Conservation (phyloP, 2,888 invertebrate species). For the Plutella xylostella region DNA sequence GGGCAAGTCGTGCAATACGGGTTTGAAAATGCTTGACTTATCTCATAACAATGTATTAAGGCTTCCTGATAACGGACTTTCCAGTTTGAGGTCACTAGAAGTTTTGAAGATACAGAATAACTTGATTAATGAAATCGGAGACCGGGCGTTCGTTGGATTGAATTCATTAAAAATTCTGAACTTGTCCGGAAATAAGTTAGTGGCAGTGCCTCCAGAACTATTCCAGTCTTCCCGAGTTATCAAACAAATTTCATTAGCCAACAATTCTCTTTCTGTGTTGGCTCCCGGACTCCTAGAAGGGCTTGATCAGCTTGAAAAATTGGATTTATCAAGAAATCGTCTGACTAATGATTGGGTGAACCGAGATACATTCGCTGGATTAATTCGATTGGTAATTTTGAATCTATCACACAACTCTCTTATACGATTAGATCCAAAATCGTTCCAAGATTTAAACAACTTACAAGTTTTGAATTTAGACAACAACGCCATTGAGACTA, state of each 20-base stretch:
- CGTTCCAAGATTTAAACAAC: conserved; percentile 80
- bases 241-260: conserved; percentile 78
- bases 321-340: conserved; percentile 81
- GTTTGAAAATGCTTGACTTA: conserved; percentile 77
- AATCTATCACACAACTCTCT: conserved; percentile 80
- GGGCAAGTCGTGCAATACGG: conserved; percentile 78
- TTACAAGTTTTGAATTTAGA: conserved; percentile 81
- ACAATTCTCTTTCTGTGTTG: conserved; percentile 82
- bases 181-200: conserved; percentile 83
- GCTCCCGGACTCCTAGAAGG: conserved; percentile 81
- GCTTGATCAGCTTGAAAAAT: conserved; percentile 77
- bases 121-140: conserved; percentile 78
- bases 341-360: conserved; percentile 82
- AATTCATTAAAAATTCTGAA: conserved; percentile 78
- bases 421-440: conserved; percentile 75
- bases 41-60: conserved; percentile 79
- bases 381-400: conserved; percentile 78
- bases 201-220: conserved; percentile 82
- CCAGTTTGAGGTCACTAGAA: conserved; percentile 76
- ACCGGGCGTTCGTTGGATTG: conserved; percentile 80
- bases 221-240: conserved; percentile 79
- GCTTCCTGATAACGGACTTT: conserved; percentile 78
- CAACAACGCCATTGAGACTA: conserved; percentile 76
- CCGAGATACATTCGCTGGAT: conserved; percentile 79
- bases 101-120: conserved; percentile 82